phyloP scores from a whole-genome alignment of 2,888 invertebrate species.

The Synanthedon tipuliformis region DNA sequence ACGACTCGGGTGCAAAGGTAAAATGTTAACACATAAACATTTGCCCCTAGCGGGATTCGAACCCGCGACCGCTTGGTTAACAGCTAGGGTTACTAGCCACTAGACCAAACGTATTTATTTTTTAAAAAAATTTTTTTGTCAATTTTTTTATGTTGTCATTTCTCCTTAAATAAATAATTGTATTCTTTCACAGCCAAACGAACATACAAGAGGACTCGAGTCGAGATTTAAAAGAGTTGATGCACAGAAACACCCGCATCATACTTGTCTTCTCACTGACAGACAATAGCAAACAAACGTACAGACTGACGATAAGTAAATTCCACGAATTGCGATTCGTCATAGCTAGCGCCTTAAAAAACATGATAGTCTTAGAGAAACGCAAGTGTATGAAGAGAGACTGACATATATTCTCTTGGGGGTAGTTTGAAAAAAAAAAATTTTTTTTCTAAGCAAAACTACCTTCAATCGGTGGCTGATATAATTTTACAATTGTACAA shows the following conservation, averaged over 20 bases:
- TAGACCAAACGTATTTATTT: no score
- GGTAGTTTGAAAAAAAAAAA: slow-evolving; percentile 3
- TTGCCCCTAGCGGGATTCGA: no score
- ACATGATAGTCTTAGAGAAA: slow-evolving; percentile 44
- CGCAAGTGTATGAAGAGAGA: slow-evolving; percentile 51
- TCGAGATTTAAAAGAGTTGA: slow-evolving; percentile 24
- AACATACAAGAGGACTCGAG: slow-evolving; percentile 22
- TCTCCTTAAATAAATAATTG: background rate
- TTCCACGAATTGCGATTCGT: slow-evolving; percentile 48
- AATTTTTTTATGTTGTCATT: background rate
- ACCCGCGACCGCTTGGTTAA: no score
- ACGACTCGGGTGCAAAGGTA: no score
- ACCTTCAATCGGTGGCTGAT: no score
- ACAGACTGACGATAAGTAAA: slow-evolving; percentile 35
- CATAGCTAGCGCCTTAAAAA: slow-evolving; percentile 46
- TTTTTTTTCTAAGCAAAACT: no score
- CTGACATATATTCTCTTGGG: slow-evolving; percentile 30
- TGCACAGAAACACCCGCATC: slow-evolving; percentile 29
- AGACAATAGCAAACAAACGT: slow-evolving; percentile 26
- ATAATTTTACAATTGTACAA: no score
- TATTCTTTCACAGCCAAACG: slow-evolving; percentile 39
- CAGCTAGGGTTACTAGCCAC: no score
- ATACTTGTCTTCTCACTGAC: slow-evolving; percentile 35
- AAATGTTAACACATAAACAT: no score
- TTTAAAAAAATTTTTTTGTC: no score